Percentiles rank a stretch among this genome's conserved stretches.
Evolutionary conservation across 2,113 vertebrate species (phyloP).

Genomic region (Galemys pyrenaicus): DNA sequence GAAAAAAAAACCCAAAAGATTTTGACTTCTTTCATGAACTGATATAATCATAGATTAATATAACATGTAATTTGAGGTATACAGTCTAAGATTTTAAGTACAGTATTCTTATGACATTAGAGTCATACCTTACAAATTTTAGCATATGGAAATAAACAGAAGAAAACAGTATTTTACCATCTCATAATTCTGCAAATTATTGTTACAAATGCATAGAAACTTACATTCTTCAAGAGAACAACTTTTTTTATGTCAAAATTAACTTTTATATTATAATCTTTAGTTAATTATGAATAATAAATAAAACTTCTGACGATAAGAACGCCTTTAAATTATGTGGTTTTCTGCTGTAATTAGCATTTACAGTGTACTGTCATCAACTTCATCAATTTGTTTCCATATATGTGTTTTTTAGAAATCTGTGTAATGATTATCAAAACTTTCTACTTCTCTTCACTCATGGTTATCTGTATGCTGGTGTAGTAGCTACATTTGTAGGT

Average conservation of each 20-base stretch:
- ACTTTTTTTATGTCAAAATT: background rate
- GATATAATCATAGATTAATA: too few species aligned
- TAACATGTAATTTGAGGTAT: conserved; percentile 14
- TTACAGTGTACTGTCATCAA: background rate
- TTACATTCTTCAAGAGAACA: background rate
- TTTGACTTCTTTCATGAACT: background rate
- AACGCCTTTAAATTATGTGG: conserved; percentile 32
- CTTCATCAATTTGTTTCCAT: background rate
- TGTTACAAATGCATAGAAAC: background rate
- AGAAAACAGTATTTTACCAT: background rate
- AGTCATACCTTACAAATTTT: background rate
- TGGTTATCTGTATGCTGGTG: background rate
- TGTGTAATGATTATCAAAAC: background rate
- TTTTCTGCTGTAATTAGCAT: background rate
- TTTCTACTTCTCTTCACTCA: background rate
- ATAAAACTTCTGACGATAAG: background rate
- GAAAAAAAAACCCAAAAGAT: background rate
- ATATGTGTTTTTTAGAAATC: background rate
- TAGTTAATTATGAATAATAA: background rate
- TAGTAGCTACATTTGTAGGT: background rate
- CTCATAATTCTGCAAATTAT: background rate
- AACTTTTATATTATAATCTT: background rate
- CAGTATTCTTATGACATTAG: background rate
- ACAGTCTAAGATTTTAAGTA: background rate
- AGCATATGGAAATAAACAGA: background rate